Conservation (phyloP, 2,888 invertebrate species). For the Nemotelus nigrinus region DNA sequence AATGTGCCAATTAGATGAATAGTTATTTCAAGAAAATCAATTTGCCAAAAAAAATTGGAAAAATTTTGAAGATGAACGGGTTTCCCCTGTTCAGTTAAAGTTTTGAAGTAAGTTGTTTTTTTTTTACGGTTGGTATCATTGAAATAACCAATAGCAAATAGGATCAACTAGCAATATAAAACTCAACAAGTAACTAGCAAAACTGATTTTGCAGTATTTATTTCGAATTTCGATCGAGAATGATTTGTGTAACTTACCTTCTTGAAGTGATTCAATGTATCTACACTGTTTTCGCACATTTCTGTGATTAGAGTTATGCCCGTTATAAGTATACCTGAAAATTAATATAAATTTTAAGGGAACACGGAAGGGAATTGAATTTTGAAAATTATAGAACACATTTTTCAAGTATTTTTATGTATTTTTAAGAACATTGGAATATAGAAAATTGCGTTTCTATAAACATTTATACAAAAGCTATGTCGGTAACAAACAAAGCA, state of each 20-base stretch:
- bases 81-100: too few relatives aligned
- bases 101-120: not conserved
- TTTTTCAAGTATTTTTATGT: too few relatives aligned
- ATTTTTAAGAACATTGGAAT: too few relatives aligned
- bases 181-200: constrained; percentile 33
- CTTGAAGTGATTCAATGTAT: constrained; percentile 97
- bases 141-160: constrained; percentile 11
- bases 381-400: too few relatives aligned
- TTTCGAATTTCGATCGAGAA: too few relatives aligned
- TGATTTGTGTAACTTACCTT: constrained; percentile 75
- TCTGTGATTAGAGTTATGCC: constrained; percentile 98
- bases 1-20: constrained; percentile 29
- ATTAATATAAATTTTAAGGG: not conserved
- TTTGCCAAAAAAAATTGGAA: too few relatives aligned
- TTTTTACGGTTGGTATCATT: not conserved
- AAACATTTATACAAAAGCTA: too few relatives aligned
- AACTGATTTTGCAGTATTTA: not conserved
- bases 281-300: constrained; percentile 98
- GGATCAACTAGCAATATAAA: constrained; percentile 19
- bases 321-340: constrained; percentile 90
- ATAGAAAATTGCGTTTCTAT: too few relatives aligned
- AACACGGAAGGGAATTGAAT: too few relatives aligned
- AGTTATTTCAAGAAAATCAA: not conserved
- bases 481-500: too few relatives aligned
- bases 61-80: too few relatives aligned